Conservation (phyloP, 2,797 vertebrate genomes). For the Phoxinus dragarum region DNA sequence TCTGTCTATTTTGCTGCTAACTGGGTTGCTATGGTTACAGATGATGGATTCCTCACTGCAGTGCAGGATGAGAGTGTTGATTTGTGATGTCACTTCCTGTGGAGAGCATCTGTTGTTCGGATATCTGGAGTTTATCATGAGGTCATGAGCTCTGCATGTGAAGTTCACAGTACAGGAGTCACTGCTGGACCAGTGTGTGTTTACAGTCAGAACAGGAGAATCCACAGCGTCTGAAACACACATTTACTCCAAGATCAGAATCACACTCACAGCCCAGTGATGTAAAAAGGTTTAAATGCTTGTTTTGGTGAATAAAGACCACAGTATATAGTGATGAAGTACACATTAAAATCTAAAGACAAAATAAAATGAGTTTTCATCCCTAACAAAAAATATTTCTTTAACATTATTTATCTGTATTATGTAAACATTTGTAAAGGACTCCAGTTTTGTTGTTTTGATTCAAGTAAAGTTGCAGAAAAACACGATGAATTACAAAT, state of each 20-base stretch:
- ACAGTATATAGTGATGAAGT: too few relatives aligned
- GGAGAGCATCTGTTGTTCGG: conserved; percentile 34
- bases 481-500: not conserved
- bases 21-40: conserved; percentile 68
- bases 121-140: conserved; percentile 13
- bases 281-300: not conserved
- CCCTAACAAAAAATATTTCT: not conserved
- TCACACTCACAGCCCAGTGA: not conserved
- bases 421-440: too few relatives aligned
- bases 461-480: not conserved
- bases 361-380: too few relatives aligned
- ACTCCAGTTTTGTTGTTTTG: not conserved
- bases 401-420: not conserved
- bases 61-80: not conserved
- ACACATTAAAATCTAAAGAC: not conserved
- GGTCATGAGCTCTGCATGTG: conserved; percentile 37
- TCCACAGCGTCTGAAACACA: conserved; percentile 34
- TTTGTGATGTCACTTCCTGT: not conserved
- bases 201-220: not conserved
- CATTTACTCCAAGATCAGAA: not conserved
- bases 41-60: conserved; percentile 7
- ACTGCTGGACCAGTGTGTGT: not conserved
- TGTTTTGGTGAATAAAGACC: too few relatives aligned
- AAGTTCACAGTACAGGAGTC: conserved; percentile 41
- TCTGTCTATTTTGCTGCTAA: conserved; percentile 16